Evolutionary conservation across 2,113 vertebrate species (phyloP).

Genomic region (Etheostoma cragini): DNA sequence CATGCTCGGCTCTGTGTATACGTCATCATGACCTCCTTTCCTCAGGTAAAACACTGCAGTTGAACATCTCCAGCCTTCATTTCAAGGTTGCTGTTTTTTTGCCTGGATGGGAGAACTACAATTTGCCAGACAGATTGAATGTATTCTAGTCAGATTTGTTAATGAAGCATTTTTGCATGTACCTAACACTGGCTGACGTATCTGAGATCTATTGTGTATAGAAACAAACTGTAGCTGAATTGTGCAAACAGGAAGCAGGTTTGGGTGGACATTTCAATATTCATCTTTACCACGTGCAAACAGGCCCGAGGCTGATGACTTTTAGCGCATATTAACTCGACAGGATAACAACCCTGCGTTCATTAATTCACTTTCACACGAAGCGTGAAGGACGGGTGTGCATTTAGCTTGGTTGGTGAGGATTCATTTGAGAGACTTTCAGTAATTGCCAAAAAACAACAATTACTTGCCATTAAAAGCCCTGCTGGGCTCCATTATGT

Average conservation of each 20-base stretch:
- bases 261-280: background rate
- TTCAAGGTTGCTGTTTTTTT: slow-evolving; percentile 13
- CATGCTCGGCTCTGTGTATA: background rate
- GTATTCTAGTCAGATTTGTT: background rate
- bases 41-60: background rate
- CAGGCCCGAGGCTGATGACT: background rate
- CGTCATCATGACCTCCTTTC: background rate
- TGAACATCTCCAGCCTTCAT: slow-evolving; percentile 4
- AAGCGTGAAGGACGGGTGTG: background rate
- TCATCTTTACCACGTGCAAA: slow-evolving; percentile 13
- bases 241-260: background rate
- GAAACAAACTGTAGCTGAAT: background rate
- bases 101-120: background rate
- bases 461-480: slow-evolving; percentile 35
- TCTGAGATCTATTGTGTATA: background rate
- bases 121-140: slow-evolving; percentile 7
- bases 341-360: background rate
- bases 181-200: too few species aligned
- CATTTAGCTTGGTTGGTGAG: slow-evolving; percentile 5
- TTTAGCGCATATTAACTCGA: background rate
- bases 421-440: slow-evolving; percentile 28
- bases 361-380: slow-evolving; percentile 19
- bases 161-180: slow-evolving; percentile 2
- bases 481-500: slow-evolving; percentile 42
- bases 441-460: slow-evolving; percentile 36